phyloP scores from a whole-genome alignment of 2,113 vertebrate species.

The Centrocercus urophasianus region DNA sequence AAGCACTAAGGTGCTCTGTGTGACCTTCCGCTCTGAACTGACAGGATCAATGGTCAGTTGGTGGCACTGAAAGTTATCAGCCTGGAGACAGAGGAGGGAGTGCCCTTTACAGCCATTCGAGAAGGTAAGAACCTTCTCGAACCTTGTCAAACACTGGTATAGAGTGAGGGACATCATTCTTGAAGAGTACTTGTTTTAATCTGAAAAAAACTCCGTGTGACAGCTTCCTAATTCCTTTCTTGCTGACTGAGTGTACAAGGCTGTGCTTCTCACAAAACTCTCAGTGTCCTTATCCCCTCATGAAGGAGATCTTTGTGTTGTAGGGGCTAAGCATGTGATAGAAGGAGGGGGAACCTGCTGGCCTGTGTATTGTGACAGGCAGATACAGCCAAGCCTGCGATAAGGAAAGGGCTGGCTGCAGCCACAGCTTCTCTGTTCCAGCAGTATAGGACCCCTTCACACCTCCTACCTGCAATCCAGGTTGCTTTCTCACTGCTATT shows the following conservation, averaged over 20 bases:
- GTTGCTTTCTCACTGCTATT: neutral
- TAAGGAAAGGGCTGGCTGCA: neutral
- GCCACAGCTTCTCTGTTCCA: neutral
- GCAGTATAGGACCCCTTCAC: neutral
- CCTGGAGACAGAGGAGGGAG: conserved; percentile 88
- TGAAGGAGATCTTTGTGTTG: neutral
- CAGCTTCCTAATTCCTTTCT: neutral
- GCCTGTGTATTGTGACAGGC: neutral
- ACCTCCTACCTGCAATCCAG: neutral
- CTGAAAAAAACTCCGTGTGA: neutral
- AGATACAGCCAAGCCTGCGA: neutral
- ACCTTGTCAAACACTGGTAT: neutral
- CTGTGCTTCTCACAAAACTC: neutral
- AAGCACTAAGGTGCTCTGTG: neutral
- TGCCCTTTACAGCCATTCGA: conserved; percentile 89
- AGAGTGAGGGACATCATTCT: neutral
- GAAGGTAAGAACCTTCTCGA: conserved; percentile 80
- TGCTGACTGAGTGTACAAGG: neutral
- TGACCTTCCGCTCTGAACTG: neutral
- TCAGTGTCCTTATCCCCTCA: neutral
- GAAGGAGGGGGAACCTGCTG: neutral
- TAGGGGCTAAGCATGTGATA: neutral
- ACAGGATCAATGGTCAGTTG: conserved; percentile 88
- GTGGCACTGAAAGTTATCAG: conserved; percentile 91
- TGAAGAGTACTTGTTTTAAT: neutral